phyloP scores from a whole-genome alignment of 2,888 invertebrate species.

The Axea sp. region DNA sequence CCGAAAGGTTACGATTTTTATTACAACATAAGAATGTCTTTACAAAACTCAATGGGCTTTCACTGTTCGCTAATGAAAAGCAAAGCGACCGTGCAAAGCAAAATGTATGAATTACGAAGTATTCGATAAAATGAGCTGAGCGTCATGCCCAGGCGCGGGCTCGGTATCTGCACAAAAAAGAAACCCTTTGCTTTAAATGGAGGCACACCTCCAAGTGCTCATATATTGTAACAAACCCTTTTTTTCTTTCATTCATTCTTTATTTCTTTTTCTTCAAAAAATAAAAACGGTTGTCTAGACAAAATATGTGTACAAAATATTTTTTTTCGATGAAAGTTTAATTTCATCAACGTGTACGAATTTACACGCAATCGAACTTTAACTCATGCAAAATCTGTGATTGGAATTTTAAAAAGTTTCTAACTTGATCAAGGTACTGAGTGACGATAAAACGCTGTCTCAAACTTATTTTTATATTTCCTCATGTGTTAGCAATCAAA shows the following conservation, averaged over 20 bases:
- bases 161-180: constrained; percentile 26
- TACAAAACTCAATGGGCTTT: constrained; percentile 34
- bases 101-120: constrained; percentile 48
- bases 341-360: constrained; percentile 11
- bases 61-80: constrained; percentile 35
- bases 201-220: constrained; percentile 35
- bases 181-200: constrained; percentile 28
- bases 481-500: too few relatives aligned
- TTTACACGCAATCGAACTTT: constrained; percentile 2
- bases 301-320: constrained; percentile 12
- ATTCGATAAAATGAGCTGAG: constrained; percentile 45
- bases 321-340: constrained; percentile 20
- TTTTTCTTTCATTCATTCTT: too few relatives aligned
- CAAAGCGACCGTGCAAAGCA: constrained; percentile 18
- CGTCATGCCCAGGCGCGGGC: constrained; percentile 30
- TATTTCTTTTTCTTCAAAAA: too few relatives aligned
- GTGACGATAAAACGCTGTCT: too few relatives aligned
- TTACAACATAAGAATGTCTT: constrained; percentile 27
- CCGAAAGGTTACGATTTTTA: constrained; percentile 46
- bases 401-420: too few relatives aligned
- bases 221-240: constrained; percentile 32
- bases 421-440: too few relatives aligned
- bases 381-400: too few relatives aligned
- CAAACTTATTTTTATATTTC: too few relatives aligned
- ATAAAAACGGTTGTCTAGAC: constrained; percentile 21